Base-by-base conservation (phyloP, 2,888 invertebrate genomes). In the Cephalotes varians region DNA sequence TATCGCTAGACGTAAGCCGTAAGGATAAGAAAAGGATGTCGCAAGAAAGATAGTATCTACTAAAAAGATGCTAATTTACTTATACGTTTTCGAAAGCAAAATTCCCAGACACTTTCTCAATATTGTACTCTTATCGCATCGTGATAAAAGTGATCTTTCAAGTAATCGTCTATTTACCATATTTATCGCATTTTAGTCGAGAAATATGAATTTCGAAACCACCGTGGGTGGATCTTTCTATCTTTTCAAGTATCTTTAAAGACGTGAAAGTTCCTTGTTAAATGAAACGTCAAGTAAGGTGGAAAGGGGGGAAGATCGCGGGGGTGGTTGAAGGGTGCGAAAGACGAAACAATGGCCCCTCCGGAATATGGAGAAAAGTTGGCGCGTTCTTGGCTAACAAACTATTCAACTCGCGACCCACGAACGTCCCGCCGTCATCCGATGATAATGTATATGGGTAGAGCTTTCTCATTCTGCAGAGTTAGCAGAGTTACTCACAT, bases 331-430 rank as follows among this genome's bases (percentile, higher is more conserved):
- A 58, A 74, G 49, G 44, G 31, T n/a, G 15, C 58, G 51, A 82
- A 49, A 51, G 54, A 69, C 31, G 54, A 84, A 51, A 86, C 85
- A 84, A 82, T 86, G 37, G 40, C 12, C n/a, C n/a, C 58, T 76
- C 21, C n/a, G 18, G 65, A 58, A 80, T 31, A 58, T 31, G 34
- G 71, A 54, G 84, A 51, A 67, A 85, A 83, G 77, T 83, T 64
- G 31, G 49, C 34, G 49, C 49, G 10, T 81, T 82, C 77, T 79
- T 65, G 49, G 62, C 85, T 90, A 90, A 90, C 91, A 91, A 90
- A 91, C 90, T 89, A 91, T 90, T 91, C 88, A 90, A 62, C 51
- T 69, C 37, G 31, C 64, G 7, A 31, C 60, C 34, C 54, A 77
- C 44, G 58, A 81, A 81, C 40, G 31, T 77, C 12, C 31, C 28